Evolutionary conservation across 2,888 invertebrate genomes (phyloP).

Genomic region (Ectemnius lituratus): DNA sequence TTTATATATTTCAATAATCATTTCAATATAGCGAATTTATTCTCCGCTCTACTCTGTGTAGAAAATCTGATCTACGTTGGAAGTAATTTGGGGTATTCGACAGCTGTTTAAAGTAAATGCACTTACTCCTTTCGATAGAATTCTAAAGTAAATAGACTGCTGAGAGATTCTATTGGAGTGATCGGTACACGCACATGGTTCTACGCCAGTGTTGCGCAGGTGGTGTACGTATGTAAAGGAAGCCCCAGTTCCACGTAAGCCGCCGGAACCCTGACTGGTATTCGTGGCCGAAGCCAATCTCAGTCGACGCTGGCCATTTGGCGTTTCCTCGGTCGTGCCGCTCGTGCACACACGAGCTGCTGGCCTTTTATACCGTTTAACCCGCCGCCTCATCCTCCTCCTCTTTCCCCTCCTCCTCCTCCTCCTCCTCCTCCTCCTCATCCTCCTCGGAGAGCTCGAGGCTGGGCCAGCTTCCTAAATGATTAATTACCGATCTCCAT

Average conservation of each 20-base stretch:
- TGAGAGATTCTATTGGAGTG: not conserved
- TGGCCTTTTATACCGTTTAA: constrained; percentile 57
- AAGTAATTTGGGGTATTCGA: no score
- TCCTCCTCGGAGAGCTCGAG: constrained; percentile 27
- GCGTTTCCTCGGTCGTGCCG: constrained; percentile 65
- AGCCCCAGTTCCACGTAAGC: constrained; percentile 59
- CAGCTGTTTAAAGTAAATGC: no score
- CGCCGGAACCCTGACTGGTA: constrained; percentile 51
- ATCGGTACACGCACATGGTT: not conserved
- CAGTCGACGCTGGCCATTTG: constrained; percentile 70
- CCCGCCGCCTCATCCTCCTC: constrained; percentile 39
- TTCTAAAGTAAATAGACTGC: no score
- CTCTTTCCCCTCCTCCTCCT: constrained; percentile 35
- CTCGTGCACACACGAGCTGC: constrained; percentile 48
- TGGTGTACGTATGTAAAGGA: constrained; percentile 59
- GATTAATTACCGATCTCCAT: constrained; percentile 75
- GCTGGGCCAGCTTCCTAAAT: constrained; percentile 66
- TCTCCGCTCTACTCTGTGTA: no score
- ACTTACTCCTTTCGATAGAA: no score
- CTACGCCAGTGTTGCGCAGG: constrained; percentile 51
- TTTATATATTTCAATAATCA: no score
- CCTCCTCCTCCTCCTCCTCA: constrained; percentile 35
- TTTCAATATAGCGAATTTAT: no score
- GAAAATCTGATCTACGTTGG: no score
- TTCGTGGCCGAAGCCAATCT: constrained; percentile 64